Evolutionary conservation across 53 echinoderm and acorn worm genomes (phyloP).

Genomic region (Patiria pectinifera): DNA sequence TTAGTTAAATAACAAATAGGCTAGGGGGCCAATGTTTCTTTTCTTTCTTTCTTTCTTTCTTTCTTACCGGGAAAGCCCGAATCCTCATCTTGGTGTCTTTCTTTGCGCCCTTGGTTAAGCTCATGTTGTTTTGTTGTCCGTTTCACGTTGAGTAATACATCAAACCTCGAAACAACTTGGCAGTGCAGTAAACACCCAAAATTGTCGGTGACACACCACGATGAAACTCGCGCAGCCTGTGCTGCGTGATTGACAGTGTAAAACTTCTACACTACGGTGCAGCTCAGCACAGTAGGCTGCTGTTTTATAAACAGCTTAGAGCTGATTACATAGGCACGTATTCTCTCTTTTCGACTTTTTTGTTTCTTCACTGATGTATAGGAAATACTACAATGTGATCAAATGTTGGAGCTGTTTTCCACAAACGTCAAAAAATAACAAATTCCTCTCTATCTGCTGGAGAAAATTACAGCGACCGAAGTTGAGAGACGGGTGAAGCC

Average conservation of each 20-base stretch:
- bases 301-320: conserved; percentile 31
- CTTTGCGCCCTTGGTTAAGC: conserved; percentile 61
- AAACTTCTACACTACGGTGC: neutral
- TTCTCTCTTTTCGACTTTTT: neutral
- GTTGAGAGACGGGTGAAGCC: conserved; percentile 30
- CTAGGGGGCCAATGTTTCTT: neutral
- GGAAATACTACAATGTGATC: neutral
- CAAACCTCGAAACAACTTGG: conserved; percentile 32
- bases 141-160: conserved; percentile 75
- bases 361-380: neutral
- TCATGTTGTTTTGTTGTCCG: conserved; percentile 66
- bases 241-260: neutral
- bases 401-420: neutral
- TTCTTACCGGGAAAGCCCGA: conserved; percentile 97
- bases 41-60: neutral
- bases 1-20: neutral
- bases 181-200: conserved; percentile 53
- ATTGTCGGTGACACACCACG: conserved; percentile 61
- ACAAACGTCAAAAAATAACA: conserved; percentile 18
- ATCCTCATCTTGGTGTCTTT: conserved; percentile 98
- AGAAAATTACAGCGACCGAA: neutral
- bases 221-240: neutral
- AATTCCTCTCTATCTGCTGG: conserved; percentile 44
- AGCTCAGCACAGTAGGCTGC: neutral
- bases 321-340: neutral